Percentiles rank a stretch among this genome's conserved stretches.
phyloP scores from a whole-genome alignment of 2,797 vertebrate species.

The Thripadectes ignobilis region DNA sequence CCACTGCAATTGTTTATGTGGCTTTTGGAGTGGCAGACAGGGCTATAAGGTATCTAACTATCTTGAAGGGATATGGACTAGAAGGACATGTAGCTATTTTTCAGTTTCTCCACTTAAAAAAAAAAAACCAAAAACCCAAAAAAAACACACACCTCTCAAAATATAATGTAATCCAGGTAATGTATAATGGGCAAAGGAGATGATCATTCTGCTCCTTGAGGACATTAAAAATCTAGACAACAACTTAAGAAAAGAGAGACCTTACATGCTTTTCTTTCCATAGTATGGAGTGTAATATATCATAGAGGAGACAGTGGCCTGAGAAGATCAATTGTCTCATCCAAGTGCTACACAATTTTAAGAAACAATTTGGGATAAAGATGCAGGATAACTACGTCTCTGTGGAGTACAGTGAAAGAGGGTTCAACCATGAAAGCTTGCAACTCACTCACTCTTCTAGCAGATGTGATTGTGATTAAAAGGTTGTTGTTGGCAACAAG shows the following conservation, averaged over 20 bases:
- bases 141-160: background rate
- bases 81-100: background rate
- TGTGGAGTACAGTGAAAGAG: background rate
- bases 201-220: background rate
- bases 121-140: background rate
- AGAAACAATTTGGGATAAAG: background rate
- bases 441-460: background rate
- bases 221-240: background rate
- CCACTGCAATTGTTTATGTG: background rate
- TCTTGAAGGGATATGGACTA: background rate
- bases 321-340: background rate
- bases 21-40: background rate
- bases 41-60: background rate
- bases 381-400: background rate
- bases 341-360: background rate
- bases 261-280: background rate
- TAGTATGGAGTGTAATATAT: fast-evolving
- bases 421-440: background rate
- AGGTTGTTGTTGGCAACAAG: conserved; percentile 23
- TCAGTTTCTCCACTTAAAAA: background rate
- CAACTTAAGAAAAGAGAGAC: background rate
- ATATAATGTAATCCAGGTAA: background rate
- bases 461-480: conserved; percentile 46
- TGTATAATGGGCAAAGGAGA: background rate
- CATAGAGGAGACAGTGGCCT: background rate